phyloP scores from a whole-genome alignment of 2,888 invertebrate species.

The Apodemia mormo region DNA sequence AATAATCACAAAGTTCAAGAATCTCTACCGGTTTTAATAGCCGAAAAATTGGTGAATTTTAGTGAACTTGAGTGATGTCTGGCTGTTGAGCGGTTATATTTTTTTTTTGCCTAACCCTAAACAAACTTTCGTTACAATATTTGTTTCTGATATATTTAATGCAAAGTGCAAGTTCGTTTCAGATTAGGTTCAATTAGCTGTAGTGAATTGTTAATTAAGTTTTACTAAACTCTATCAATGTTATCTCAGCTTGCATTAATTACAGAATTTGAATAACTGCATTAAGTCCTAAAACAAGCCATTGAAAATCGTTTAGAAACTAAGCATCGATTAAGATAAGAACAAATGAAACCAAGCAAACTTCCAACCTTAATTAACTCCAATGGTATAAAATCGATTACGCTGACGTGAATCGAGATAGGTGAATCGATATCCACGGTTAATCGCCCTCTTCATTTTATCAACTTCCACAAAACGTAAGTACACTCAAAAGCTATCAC shows the following conservation, averaged over 20 bases:
- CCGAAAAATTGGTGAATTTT: no score
- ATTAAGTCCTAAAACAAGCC: constrained; percentile 29
- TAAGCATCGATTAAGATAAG: constrained; percentile 40
- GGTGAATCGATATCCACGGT: constrained; percentile 40
- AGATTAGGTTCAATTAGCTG: not conserved
- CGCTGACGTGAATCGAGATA: constrained; percentile 42
- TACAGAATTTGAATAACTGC: constrained; percentile 18
- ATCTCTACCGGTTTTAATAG: not conserved
- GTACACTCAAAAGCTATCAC: constrained; percentile 30
- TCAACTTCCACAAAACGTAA: constrained; percentile 33
- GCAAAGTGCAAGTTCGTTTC: not conserved
- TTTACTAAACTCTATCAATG: not conserved
- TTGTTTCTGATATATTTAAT: not conserved
- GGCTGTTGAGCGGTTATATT: not conserved
- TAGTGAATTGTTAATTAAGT: not conserved
- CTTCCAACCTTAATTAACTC: constrained; percentile 44
- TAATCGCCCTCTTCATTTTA: constrained; percentile 37
- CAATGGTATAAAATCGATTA: constrained; percentile 44
- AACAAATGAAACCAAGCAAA: constrained; percentile 34
- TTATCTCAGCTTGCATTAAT: constrained; percentile 6
- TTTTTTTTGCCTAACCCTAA: not conserved
- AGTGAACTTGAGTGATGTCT: no score
- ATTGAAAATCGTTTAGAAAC: constrained; percentile 35
- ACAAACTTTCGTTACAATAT: not conserved
- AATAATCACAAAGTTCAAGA: not conserved